phyloP scores from a whole-genome alignment of 1,140 invertebrate species.

The Aphaenogaster rudis region DNA sequence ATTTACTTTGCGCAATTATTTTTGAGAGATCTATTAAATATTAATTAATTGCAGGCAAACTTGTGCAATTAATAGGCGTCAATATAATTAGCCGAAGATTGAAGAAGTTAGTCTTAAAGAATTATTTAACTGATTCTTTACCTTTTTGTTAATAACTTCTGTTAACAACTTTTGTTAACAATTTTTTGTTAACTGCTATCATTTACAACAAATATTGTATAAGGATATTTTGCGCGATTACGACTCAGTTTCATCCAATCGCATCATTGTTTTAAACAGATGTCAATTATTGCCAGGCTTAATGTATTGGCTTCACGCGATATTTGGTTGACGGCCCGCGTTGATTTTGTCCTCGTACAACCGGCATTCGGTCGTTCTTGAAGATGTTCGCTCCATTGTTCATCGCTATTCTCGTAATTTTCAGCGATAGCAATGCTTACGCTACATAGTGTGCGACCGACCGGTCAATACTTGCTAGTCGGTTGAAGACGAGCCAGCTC shows the following conservation, averaged over 20 bases:
- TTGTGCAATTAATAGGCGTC: neutral
- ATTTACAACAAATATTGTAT: neutral
- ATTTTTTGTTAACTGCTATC: neutral
- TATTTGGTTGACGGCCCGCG: constrained; percentile 39
- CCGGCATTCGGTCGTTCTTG: neutral
- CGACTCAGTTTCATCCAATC: constrained; percentile 33
- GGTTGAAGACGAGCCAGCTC: constrained; percentile 64
- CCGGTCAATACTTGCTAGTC: constrained; percentile 78
- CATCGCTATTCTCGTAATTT: constrained; percentile 10
- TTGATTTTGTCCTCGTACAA: constrained; percentile 73
- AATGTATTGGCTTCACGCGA: constrained; percentile 74
- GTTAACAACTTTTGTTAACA: too few species aligned
- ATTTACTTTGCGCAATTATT: neutral
- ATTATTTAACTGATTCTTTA: neutral
- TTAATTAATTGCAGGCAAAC: neutral
- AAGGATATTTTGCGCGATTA: neutral
- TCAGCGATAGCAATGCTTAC: constrained; percentile 22
- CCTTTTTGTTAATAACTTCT: neutral
- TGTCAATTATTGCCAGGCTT: constrained; percentile 80
- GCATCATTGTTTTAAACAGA: constrained; percentile 64
- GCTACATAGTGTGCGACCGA: constrained; percentile 32
- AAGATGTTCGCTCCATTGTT: constrained; percentile 8
- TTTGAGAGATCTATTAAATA: neutral
- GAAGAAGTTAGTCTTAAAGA: neutral
- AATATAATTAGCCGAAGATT: neutral